Evolutionary conservation across 2,113 vertebrate species (phyloP).

Genomic region (Macrotus californicus): DNA sequence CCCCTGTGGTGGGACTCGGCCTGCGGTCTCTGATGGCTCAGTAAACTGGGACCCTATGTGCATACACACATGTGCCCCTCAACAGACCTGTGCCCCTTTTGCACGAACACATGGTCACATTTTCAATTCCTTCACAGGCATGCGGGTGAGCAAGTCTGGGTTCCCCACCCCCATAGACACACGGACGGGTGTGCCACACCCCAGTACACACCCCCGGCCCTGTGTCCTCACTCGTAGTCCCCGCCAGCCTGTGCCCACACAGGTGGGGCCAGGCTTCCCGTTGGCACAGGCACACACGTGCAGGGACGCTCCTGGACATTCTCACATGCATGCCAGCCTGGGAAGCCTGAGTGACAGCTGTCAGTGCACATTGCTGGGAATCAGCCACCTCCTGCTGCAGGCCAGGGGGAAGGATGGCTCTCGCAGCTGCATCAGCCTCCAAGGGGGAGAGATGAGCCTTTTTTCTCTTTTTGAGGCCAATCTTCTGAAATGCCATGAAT

Average conservation of each 20-base stretch:
- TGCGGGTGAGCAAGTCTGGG: rapidly evolving
- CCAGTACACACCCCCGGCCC: too few relatives aligned
- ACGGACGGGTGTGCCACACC: neutral
- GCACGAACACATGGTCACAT: neutral
- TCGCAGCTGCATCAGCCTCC: neutral
- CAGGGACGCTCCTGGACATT: rapidly evolving
- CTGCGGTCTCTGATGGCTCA: neutral
- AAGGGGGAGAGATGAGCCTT: constrained; percentile 60
- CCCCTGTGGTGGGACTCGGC: neutral
- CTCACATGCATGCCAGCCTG: neutral
- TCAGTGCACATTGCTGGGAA: neutral
- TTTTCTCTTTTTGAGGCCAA: constrained; percentile 40
- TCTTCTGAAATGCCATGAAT: constrained; percentile 71
- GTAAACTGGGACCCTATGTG: neutral
- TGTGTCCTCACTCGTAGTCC: neutral
- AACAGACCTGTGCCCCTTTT: neutral
- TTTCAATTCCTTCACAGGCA: rapidly evolving
- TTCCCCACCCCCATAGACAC: neutral
- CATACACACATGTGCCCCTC: neutral
- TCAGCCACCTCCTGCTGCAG: constrained; percentile 27
- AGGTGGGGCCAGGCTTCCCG: rapidly evolving
- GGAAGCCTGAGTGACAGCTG: constrained; percentile 76
- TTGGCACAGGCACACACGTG: rapidly evolving
- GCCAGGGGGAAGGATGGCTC: constrained; percentile 43
- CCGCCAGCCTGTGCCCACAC: rapidly evolving